Conservation (phyloP, 2,888 invertebrate genomes). For the Chelonus formosanus region DNA sequence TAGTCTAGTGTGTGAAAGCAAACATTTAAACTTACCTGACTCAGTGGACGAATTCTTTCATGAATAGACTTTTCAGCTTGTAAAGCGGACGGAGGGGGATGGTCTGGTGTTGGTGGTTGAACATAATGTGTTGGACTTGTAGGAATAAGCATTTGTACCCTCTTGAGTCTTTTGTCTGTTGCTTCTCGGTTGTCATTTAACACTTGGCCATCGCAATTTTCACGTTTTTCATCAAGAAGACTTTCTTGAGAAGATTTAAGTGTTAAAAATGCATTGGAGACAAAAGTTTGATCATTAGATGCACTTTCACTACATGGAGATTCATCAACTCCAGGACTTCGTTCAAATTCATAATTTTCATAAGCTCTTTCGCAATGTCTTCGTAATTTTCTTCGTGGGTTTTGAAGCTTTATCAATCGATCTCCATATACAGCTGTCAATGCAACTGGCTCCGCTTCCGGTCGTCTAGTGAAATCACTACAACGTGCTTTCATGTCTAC, state of each 20-base stretch:
- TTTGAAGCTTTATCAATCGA: conserved; percentile 76
- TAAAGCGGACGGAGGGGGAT: conserved; percentile 89
- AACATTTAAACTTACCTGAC: conserved; percentile 78
- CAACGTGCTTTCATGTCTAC: conserved; percentile 76
- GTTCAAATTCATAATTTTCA: conserved; percentile 71
- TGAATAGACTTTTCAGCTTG: conserved; percentile 91
- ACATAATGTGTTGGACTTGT: conserved; percentile 89
- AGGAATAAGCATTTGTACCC: conserved; percentile 69
- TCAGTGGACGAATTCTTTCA: conserved; percentile 86
- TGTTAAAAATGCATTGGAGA: conserved; percentile 69
- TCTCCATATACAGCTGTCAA: conserved; percentile 80
- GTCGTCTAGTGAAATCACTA: conserved; percentile 57
- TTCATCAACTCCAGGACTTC: conserved; percentile 64
- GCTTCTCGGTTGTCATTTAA: conserved; percentile 49
- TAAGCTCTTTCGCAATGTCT: conserved; percentile 70
- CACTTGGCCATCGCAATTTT: conserved; percentile 66
- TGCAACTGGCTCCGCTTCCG: conserved; percentile 73
- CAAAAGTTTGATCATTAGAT: conserved; percentile 63
- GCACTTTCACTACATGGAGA: conserved; percentile 63
- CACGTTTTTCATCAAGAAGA: conserved; percentile 69
- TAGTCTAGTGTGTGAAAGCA: too few species aligned
- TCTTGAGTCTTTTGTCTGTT: conserved; percentile 59
- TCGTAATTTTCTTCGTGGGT: conserved; percentile 76
- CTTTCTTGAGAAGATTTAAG: conserved; percentile 71
- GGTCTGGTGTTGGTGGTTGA: conserved; percentile 93